A percentile compares a stretch with the other conserved stretches of the same genome.
These are phyloP conservation scores for Pangasianodon gigas DNA, from an alignment of 2,113 vertebrate species.

Conservation along the genomic window DNA sequence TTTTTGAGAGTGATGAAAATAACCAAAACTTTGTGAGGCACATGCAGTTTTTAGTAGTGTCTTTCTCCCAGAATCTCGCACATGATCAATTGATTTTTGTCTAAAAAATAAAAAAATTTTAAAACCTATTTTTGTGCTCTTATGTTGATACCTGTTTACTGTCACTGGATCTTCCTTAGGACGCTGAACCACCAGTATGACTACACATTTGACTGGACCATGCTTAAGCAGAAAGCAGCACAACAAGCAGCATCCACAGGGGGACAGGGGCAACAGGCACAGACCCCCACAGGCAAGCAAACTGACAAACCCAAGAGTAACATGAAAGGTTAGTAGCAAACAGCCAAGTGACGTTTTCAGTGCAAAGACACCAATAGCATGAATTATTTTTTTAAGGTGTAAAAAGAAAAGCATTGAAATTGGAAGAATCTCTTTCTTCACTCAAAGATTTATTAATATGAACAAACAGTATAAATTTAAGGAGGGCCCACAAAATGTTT, in stretches of 20 bases:
- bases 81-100: neutral
- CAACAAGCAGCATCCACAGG: constrained; percentile 98
- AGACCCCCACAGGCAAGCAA: constrained; percentile 99
- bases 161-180: constrained; percentile 68
- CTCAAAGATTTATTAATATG: constrained; percentile 51
- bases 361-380: constrained; percentile 76
- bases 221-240: constrained; percentile 99
- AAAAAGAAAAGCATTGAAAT: constrained; percentile 74
- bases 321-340: constrained; percentile 99
- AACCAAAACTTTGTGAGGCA: neutral
- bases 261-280: constrained; percentile 98
- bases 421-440: constrained; percentile 70
- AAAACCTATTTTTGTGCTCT: neutral
- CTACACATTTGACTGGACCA: constrained; percentile 99
- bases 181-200: constrained; percentile 99
- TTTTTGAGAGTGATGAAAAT: neutral
- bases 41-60: neutral
- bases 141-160: constrained; percentile 2
- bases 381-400: neutral
- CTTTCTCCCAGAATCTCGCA: neutral
- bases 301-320: constrained; percentile 99
- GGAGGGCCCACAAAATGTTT: constrained; percentile 72
- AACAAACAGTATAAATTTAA: constrained; percentile 82
- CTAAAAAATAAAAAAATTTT: neutral
- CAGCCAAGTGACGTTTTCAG: constrained; percentile 95